A percentile compares a stretch with the other conserved stretches of the same genome.
Conservation (phyloP, 2,888 invertebrate species). For the Hirtodrosophila confusa region DNA sequence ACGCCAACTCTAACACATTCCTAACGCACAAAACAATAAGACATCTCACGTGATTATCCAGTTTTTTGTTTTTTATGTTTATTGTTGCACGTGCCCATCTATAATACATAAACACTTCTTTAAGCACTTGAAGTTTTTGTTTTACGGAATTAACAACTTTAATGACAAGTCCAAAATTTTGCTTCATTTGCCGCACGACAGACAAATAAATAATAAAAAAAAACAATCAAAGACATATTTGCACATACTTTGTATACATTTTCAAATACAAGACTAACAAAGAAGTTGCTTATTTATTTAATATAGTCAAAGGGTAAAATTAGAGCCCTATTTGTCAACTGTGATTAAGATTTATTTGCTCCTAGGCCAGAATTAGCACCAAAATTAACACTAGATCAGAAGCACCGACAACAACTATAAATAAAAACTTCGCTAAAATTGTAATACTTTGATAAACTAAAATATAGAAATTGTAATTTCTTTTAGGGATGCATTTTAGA, state of each 20-base stretch:
- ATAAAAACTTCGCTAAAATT: no score
- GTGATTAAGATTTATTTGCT: neutral
- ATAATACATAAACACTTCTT: conserved; percentile 22
- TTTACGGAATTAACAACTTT: conserved; percentile 17
- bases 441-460: no score
- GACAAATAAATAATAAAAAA: conserved; percentile 16
- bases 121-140: neutral
- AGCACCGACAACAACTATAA: no score
- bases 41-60: neutral
- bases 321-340: neutral
- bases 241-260: conserved; percentile 14
- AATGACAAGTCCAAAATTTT: conserved; percentile 31
- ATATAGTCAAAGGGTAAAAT: neutral
- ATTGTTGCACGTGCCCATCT: neutral
- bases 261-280: conserved; percentile 9
- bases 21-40: neutral
- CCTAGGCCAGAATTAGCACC: no score
- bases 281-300: conserved; percentile 1
- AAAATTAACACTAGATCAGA: no score
- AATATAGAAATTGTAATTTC: no score
- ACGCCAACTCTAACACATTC: conserved; percentile 4
- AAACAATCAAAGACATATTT: conserved; percentile 20
- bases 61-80: no score
- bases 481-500: no score
- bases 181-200: conserved; percentile 18